phyloP scores from a whole-genome alignment of 1,140 invertebrate species.

The Drosophila arizonae region DNA sequence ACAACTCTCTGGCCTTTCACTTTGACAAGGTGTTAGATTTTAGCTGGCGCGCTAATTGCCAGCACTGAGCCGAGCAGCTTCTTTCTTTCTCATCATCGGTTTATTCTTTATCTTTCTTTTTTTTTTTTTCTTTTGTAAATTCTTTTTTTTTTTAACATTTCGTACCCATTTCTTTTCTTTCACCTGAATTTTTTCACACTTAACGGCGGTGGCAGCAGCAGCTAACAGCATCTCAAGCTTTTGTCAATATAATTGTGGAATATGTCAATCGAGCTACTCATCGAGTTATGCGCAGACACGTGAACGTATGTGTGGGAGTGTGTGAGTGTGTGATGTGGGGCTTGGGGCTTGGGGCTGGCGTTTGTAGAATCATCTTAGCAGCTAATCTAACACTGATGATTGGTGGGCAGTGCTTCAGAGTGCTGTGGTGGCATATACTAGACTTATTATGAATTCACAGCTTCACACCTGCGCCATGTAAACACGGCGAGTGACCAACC shows the following conservation, averaged over 20 bases:
- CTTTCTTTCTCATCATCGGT: background rate
- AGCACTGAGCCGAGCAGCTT: slow-evolving; percentile 36
- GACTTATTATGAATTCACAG: slow-evolving; percentile 46
- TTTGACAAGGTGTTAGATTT: slow-evolving; percentile 76
- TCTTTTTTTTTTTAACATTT: background rate
- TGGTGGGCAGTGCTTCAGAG: slow-evolving; percentile 9
- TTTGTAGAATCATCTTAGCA: background rate
- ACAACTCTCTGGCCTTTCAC: slow-evolving; percentile 55
- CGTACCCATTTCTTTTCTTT: slow-evolving; percentile 13
- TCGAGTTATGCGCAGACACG: slow-evolving; percentile 3
- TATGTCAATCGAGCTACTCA: slow-evolving; percentile 56
- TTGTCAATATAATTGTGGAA: slow-evolving; percentile 51
- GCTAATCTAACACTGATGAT: slow-evolving; percentile 49
- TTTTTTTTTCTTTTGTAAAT: background rate
- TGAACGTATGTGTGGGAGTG: slow-evolving; percentile 5
- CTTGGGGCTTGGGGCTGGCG: background rate
- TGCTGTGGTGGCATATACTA: slow-evolving; percentile 18
- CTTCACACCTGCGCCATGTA: slow-evolving; percentile 46
- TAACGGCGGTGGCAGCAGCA: slow-evolving; percentile 29
- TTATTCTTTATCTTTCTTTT: background rate
- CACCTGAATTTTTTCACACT: slow-evolving; percentile 42
- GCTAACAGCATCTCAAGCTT: slow-evolving; percentile 19
- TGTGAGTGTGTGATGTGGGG: background rate
- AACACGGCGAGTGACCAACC: background rate
- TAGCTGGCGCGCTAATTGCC: slow-evolving; percentile 61